A percentile compares a stretch with the other conserved stretches of the same genome.
Conservation (phyloP, 1,140 invertebrate species). For the Ceratina australensis region DNA sequence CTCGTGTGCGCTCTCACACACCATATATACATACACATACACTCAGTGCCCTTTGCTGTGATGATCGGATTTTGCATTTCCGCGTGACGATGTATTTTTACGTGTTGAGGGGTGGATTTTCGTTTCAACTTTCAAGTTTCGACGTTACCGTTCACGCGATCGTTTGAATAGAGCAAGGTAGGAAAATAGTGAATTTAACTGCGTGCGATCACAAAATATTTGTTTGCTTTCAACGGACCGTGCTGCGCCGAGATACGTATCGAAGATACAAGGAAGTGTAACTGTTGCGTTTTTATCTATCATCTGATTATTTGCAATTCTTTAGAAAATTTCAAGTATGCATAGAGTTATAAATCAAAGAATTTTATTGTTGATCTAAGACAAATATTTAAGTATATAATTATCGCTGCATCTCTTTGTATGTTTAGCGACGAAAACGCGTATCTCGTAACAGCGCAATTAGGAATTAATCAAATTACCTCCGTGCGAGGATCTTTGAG, state of each 20-base stretch:
- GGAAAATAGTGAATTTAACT: not conserved
- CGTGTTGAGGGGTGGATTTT: not conserved
- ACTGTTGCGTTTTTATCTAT: not conserved
- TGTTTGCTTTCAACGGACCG: slow-evolving; percentile 5
- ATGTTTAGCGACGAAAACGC: too few species aligned
- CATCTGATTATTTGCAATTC: not conserved
- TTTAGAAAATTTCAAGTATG: too few species aligned
- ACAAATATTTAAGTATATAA: not conserved
- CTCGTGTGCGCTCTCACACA: too few species aligned
- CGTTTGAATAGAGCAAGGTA: not conserved
- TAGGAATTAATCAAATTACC: too few species aligned
- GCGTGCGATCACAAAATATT: not conserved
- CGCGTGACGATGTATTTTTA: slow-evolving; percentile 3
- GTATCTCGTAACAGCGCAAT: too few species aligned
- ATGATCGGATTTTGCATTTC: slow-evolving; percentile 39
- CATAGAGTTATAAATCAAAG: too few species aligned
- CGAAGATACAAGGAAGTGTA: not conserved
- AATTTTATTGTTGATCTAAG: not conserved
- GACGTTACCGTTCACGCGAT: not conserved
- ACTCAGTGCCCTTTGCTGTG: slow-evolving; percentile 27
- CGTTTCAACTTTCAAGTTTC: not conserved
- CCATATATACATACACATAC: not conserved
- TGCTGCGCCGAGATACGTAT: not conserved
- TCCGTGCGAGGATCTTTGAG: not conserved
- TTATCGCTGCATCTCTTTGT: not conserved